These are phyloP conservation scores for Embidobia sp. DNA, from an alignment of 2,888 invertebrate genomes.

Conservation along the genomic window DNA sequence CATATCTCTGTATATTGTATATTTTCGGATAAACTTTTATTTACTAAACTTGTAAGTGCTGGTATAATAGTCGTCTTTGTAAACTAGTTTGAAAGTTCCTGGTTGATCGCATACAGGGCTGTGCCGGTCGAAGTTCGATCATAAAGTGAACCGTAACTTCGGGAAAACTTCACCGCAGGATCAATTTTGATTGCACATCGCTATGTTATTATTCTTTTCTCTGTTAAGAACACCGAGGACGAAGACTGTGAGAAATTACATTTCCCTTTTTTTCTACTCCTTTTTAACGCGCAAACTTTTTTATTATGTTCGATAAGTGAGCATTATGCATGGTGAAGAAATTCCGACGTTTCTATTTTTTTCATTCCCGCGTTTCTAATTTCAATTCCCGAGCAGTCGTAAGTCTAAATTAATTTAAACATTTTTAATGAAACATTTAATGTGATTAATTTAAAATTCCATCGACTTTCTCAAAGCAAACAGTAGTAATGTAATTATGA, in stretches of 20 bases:
- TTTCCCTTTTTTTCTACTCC: constrained; percentile 8
- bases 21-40: constrained; percentile 59
- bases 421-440: too few relatives aligned
- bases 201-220: constrained; percentile 60
- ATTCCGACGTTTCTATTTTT: too few relatives aligned
- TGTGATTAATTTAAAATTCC: too few relatives aligned
- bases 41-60: constrained; percentile 60
- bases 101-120: constrained; percentile 57
- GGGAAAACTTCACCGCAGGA: constrained; percentile 56
- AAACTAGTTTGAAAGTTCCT: constrained; percentile 63
- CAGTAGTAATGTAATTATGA: too few relatives aligned
- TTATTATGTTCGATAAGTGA: constrained; percentile 23
- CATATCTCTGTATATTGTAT: constrained; percentile 34
- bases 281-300: constrained; percentile 35
- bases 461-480: too few relatives aligned
- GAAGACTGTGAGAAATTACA: constrained; percentile 28
- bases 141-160: constrained; percentile 62
- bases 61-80: constrained; percentile 63
- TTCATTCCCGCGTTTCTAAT: too few relatives aligned
- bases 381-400: too few relatives aligned
- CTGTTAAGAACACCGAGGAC: constrained; percentile 28
- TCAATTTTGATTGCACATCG: constrained; percentile 63
- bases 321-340: too few relatives aligned
- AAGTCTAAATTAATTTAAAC: too few relatives aligned
- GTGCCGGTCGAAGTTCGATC: constrained; percentile 58